Evolutionary conservation across 2,113 vertebrate genomes (phyloP).

Genomic region (Pollachius pollachius): DNA sequence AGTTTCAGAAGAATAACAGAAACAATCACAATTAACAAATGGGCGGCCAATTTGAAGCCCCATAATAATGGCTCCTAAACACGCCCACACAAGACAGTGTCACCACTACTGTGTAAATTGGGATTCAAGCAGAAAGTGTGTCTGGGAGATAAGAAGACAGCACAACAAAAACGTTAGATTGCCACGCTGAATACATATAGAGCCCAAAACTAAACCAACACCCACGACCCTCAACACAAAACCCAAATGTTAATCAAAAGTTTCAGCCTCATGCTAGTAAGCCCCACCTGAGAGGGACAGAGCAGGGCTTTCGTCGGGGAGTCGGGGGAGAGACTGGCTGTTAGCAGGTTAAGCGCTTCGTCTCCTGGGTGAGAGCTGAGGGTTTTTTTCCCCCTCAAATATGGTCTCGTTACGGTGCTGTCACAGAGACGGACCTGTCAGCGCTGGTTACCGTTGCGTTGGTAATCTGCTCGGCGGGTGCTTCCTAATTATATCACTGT

Average conservation of each 20-base stretch:
- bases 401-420: constrained; percentile 42
- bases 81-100: constrained; percentile 38
- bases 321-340: constrained; percentile 28
- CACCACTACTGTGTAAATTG: constrained; percentile 43
- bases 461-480: constrained; percentile 38
- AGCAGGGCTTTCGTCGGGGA: neutral
- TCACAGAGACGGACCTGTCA: constrained; percentile 41
- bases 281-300: neutral
- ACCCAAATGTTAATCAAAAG: neutral
- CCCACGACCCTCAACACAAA: neutral
- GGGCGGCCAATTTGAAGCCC: constrained; percentile 34
- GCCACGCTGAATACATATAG: neutral
- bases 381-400: constrained; percentile 6
- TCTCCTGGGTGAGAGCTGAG: no score
- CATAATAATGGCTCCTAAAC: constrained; percentile 17
- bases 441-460: constrained; percentile 37
- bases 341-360: neutral
- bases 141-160: constrained; percentile 16
- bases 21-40: neutral
- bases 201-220: neutral
- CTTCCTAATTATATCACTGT: constrained; percentile 53
- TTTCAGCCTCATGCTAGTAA: neutral
- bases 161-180: neutral
- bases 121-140: constrained; percentile 76
- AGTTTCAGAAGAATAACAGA: neutral